Evolutionary conservation across 2,797 vertebrate species (phyloP), one percentile per base, ranked within the genome.

Genomic region (Scolopax rusticola): DNA sequence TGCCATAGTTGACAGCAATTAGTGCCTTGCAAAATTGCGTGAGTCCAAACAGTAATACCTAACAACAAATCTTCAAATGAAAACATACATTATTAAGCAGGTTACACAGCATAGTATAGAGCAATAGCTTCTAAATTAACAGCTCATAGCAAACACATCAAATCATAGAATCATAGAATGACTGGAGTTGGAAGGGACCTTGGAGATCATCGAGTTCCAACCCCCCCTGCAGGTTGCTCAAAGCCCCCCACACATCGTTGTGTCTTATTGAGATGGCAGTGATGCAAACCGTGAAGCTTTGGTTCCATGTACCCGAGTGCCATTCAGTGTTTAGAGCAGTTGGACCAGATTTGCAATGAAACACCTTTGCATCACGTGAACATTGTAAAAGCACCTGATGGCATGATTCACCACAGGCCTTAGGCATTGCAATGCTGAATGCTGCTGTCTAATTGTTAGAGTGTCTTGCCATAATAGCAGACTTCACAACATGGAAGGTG

Each of bases 191-290:
- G 45, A 47, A 47, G 20, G 45, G 45, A 47, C 45, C 45, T 47
- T 23, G 12, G 45, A 47, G 45, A 47, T 47, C 11, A 47, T 23
- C 3, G 45, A 23, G 45, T 47, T 47, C 45, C 45, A 47, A 47
- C 45, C 45, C 21, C 20, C 45, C 45, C 36, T 36, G 45, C 45
- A 23, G 45, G 45, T 47, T 47, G 45, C 21, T 47, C 45, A 21
- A 47, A 47, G 45, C 45, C 11, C 20, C 45, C 45, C 45, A 23
- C 12, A 47, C 17, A 1, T 13, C 21, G 45, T 19, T 87, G 30
- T 67, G 60, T 83, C 47, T n/a, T 70, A 0, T 4, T 12, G 15
- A 70, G n/a, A 17, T 25, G 38, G 24, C 0, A 0, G 27, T 0
- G 3, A 25, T 24, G n/a, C n/a, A n/a, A n/a, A n/a, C 36, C 0